Evolutionary conservation across 1,140 invertebrate genomes (phyloP).

Genomic region (Physella acuta): DNA sequence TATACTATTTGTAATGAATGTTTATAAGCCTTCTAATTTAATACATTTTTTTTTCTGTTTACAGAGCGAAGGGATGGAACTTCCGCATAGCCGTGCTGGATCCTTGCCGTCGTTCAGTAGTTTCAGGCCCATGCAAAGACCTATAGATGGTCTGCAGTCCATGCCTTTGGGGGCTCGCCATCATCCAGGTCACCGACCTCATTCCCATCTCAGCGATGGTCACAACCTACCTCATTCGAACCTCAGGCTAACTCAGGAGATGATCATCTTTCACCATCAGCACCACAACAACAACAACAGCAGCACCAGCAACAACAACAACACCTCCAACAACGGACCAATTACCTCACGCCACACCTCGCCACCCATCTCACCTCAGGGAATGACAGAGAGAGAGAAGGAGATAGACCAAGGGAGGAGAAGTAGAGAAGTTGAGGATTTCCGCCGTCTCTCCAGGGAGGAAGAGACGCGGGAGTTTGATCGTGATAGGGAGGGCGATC

Average conservation of each 20-base stretch:
- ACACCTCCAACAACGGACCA: neutral
- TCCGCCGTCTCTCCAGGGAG: slow-evolving; percentile 2
- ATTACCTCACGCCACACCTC: slow-evolving; percentile 1
- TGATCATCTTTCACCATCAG: slow-evolving; percentile 22
- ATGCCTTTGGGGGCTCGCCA: slow-evolving; percentile 11
- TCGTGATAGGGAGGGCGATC: slow-evolving; percentile 5
- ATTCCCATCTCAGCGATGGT: slow-evolving; percentile 8
- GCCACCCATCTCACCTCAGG: slow-evolving; percentile 15
- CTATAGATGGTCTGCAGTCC: slow-evolving; percentile 3
- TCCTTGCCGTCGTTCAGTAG: slow-evolving; percentile 29
- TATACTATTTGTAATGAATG: too few relatives aligned
- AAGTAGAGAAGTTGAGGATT: neutral
- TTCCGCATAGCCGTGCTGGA: slow-evolving; percentile 31
- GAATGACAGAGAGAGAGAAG: neutral
- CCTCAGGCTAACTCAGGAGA: slow-evolving; percentile 24
- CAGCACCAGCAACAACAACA: neutral
- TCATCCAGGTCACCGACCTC: slow-evolving; percentile 7
- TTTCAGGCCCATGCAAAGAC: slow-evolving; percentile 19
- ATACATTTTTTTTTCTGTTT: neutral
- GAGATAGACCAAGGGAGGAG: neutral
- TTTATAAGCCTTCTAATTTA: too few relatives aligned
- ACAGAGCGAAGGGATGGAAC: slow-evolving; percentile 18
- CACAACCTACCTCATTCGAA: slow-evolving; percentile 11
- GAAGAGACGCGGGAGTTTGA: neutral
- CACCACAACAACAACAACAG: slow-evolving; percentile 19